Evolutionary conservation across 2,888 invertebrate genomes (phyloP).

Genomic region (Netelia virgata): DNA sequence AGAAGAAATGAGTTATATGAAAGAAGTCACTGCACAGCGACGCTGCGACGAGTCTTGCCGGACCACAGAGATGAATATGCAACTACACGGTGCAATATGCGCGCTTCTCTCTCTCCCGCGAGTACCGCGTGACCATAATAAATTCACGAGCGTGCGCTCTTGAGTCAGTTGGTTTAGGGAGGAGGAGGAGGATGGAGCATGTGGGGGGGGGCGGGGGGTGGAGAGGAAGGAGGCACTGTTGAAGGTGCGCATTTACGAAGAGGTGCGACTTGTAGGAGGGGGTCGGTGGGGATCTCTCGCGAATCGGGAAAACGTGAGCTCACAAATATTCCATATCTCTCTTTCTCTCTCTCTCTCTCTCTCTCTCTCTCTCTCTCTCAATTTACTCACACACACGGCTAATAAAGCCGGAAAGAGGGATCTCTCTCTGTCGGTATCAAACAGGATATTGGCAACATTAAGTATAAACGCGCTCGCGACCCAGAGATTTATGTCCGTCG

Average conservation of each 20-base stretch:
- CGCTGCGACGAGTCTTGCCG: constrained; percentile 30
- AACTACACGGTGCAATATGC: constrained; percentile 39
- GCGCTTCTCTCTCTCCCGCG: constrained; percentile 29
- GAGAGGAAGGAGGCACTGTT: constrained; percentile 27
- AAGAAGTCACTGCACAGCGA: constrained; percentile 33
- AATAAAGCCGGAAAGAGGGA: constrained; percentile 72
- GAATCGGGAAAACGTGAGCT: constrained; percentile 54
- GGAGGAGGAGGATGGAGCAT: too few relatives aligned
- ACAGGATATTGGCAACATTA: constrained; percentile 82
- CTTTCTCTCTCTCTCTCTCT: neutral
- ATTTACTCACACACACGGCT: constrained; percentile 52
- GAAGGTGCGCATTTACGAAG: constrained; percentile 43
- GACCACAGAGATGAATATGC: constrained; percentile 22
- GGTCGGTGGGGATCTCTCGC: constrained; percentile 16
- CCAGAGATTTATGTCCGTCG: constrained; percentile 80
- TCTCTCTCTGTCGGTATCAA: constrained; percentile 70
- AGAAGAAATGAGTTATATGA: neutral
- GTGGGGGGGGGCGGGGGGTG: too few relatives aligned
- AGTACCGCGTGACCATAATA: constrained; percentile 63
- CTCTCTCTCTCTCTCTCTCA: constrained; percentile 15
- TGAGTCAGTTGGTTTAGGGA: neutral
- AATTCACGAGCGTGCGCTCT: constrained; percentile 55
- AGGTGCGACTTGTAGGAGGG: constrained; percentile 46
- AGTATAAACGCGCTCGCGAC: constrained; percentile 79
- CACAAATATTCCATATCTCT: constrained; percentile 1